Conservation (phyloP, 2,888 invertebrate species). For the Caenorhabditis sp. region DNA sequence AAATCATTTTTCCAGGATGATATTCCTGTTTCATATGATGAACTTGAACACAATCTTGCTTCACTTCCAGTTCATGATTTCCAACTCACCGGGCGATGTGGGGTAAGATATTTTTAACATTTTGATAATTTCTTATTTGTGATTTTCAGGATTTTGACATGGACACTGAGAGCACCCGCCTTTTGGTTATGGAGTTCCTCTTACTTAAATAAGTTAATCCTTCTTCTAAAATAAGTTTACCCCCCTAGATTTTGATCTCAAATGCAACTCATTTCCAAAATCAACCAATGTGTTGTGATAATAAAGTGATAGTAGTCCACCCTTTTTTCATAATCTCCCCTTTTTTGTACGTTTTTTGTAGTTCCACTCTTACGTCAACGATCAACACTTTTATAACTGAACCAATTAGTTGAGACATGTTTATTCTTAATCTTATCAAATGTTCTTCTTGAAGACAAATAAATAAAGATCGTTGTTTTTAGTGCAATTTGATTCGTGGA, state of each 20-base stretch:
- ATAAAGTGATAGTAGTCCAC: background rate
- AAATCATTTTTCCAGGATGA: slow-evolving; percentile 26
- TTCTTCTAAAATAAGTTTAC: no score
- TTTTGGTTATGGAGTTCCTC: slow-evolving; percentile 8
- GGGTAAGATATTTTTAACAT: background rate
- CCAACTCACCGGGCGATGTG: slow-evolving; percentile 26
- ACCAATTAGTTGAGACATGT: background rate
- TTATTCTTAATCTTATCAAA: background rate
- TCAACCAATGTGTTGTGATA: background rate
- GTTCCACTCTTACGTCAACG: background rate
- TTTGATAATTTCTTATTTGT: background rate
- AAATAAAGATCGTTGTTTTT: background rate
- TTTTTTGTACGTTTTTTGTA: background rate
- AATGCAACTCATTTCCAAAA: background rate
- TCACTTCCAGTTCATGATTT: slow-evolving; percentile 35
- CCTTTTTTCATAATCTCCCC: background rate
- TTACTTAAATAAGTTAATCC: slow-evolving; percentile 1
- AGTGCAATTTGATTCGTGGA: background rate
- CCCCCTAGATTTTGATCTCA: slow-evolving; percentile 15
- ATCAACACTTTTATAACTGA: background rate
- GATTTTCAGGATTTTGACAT: slow-evolving; percentile 7
- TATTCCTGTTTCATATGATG: slow-evolving; percentile 24
- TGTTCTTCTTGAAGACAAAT: background rate
- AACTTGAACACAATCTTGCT: slow-evolving; percentile 32
- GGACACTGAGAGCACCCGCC: slow-evolving; percentile 10